Evolutionary conservation across 2,113 vertebrate genomes (phyloP).

Genomic region (Mixornis gularis): DNA sequence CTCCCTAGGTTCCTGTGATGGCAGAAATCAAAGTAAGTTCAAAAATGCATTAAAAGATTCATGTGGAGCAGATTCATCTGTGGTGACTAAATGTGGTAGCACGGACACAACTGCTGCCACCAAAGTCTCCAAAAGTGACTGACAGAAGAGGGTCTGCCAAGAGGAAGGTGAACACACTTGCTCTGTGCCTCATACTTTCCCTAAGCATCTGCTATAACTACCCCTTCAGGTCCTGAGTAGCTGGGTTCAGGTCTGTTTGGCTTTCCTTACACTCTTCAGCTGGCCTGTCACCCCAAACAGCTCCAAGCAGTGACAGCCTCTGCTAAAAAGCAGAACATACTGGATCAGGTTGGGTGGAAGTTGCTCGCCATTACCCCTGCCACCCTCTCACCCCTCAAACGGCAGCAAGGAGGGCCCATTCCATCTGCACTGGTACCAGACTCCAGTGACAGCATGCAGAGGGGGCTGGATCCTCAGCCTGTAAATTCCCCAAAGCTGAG

Average conservation of each 20-base stretch:
- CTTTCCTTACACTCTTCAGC: background rate
- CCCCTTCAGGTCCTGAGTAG: background rate
- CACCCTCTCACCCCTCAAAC: background rate
- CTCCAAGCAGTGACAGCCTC: rapidly evolving
- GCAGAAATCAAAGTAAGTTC: background rate
- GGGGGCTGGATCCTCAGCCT: background rate
- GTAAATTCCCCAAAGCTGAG: background rate
- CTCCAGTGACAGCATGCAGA: background rate
- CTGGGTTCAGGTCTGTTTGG: background rate
- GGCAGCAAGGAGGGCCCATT: background rate
- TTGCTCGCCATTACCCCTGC: rapidly evolving
- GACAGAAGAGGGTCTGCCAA: background rate
- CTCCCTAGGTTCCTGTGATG: background rate
- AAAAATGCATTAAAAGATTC: background rate
- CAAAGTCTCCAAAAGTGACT: background rate
- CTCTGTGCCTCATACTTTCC: background rate
- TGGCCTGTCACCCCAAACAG: background rate
- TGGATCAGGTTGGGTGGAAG: background rate
- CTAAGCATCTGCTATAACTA: background rate
- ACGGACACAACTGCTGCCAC: background rate
- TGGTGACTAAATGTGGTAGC: background rate
- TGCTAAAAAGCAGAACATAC: background rate
- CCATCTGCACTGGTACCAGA: background rate
- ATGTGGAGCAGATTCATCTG: background rate
- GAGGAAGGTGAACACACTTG: background rate